Conservation (phyloP, 2,888 invertebrate genomes). For the Lomographa bimaculata region DNA sequence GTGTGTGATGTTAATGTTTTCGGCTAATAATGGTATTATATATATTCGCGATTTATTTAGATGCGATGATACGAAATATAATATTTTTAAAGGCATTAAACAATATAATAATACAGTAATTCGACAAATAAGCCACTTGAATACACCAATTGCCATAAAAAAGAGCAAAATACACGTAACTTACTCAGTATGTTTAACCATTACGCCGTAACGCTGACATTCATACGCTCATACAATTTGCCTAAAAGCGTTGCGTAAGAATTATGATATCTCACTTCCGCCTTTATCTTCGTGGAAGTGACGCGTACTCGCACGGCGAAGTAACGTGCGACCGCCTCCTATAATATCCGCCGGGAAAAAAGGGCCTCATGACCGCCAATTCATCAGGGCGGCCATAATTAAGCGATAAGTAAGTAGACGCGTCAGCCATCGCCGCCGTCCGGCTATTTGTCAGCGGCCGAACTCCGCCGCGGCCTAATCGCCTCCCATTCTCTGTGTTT, state of each 20-base stretch:
- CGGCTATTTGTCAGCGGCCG: constrained; percentile 22
- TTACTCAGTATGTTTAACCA: constrained; percentile 11
- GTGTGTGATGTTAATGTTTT: no score
- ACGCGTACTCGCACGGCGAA: background rate
- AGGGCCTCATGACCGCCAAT: constrained; percentile 24
- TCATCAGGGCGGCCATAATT: constrained; percentile 29
- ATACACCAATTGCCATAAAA: no score
- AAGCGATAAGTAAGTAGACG: constrained; percentile 34
- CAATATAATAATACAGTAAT: no score
- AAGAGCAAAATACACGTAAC: constrained; percentile 9
- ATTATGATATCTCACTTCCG: constrained; percentile 20
- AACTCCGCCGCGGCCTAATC: constrained; percentile 12
- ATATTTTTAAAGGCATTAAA: no score
- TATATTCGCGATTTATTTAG: no score
- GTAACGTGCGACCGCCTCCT: background rate
- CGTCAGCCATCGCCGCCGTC: constrained; percentile 25
- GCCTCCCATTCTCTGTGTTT: constrained; percentile 16
- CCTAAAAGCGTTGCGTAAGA: constrained; percentile 19
- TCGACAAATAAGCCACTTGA: no score
- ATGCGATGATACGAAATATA: no score
- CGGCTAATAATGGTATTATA: no score
- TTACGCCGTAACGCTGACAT: constrained; percentile 16
- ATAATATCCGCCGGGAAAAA: constrained; percentile 15
- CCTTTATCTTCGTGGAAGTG: constrained; percentile 11
- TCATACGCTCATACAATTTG: constrained; percentile 16